A percentile compares a stretch with the other conserved stretches of the same genome.
phyloP scores from a whole-genome alignment of 2,113 vertebrate species.

The Bucco capensis region DNA sequence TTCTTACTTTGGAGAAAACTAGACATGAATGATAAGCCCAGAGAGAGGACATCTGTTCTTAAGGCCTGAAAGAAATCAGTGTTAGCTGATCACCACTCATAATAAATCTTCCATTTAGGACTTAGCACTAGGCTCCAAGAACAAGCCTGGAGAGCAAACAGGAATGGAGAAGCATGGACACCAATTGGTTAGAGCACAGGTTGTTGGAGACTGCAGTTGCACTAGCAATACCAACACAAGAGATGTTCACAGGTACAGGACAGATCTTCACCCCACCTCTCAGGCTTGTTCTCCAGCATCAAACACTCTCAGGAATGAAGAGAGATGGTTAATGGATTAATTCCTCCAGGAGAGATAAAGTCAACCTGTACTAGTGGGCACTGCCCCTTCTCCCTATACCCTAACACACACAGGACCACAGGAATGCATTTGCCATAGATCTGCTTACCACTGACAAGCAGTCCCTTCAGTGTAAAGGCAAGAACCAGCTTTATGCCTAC shows the following conservation, averaged over 20 bases:
- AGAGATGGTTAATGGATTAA: not conserved
- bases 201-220: not conserved
- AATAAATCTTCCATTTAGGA: not conserved
- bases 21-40: not conserved
- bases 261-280: not conserved
- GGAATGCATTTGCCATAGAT: not conserved
- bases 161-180: accelerated
- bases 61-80: not conserved
- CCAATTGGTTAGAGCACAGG: accelerated
- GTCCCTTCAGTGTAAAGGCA: not conserved
- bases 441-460: not conserved
- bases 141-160: not conserved
- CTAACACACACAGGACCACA: not conserved
- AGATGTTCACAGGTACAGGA: not conserved
- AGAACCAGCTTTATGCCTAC: not conserved
- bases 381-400: not conserved
- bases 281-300: not conserved
- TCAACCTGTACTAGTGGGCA: not conserved
- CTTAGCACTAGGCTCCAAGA: not conserved
- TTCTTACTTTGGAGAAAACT: accelerated
- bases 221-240: not conserved
- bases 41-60: accelerated
- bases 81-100: not conserved
- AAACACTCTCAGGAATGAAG: not conserved
- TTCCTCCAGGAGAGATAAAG: not conserved